Evolutionary conservation across 2,888 invertebrate genomes (phyloP), one percentile per base, ranked within the genome.

Genomic region (Caradrina kadenii): DNA sequence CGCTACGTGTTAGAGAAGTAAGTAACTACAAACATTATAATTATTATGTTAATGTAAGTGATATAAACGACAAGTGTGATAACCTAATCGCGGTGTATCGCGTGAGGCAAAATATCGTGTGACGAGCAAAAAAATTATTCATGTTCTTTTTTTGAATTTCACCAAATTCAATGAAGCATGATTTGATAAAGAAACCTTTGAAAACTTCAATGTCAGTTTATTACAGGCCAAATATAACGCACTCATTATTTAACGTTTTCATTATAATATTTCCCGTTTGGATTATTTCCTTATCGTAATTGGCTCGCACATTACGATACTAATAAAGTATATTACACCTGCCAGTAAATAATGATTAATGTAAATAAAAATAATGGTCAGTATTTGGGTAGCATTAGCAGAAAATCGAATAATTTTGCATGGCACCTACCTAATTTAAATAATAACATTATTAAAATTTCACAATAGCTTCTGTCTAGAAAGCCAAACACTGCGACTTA

Each of bases 1-100:
- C 97, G 99, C 91, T 97, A 97, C 92, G 93, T 97, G 80, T 94
- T 99, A 82, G 99, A 99, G 96, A 98, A 98, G 99, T 99, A 96
- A 97, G 97, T 96, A 82, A 73, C 73, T 73, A 69, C 61, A 65
- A 70, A 62, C 63, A 59, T 50, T 63, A 45, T 45, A 17, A 5
- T 68, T 62, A 68, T 21, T 71, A 64, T 11, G 19, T 53, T 65
- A 69, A 70, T 76, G 76, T 50, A 72, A 70, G 59, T 73, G 56
- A 76, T 81, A 75, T 74, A 82, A 83, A 83, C 81, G 66, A 62
- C 75, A 69, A 73, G 73, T 79, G 58, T 70, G 82, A 77, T 85
- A 85, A 80, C 84, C 84, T 83, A 74, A 66, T 73, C 67, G 45
- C 49, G 53, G 21, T 63, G 19, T 19, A 74, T 80, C 80, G 82